Percentiles rank a stretch among this genome's conserved stretches.
These are phyloP conservation scores for Mycogona germanica DNA, from an alignment of 2,888 invertebrate species.

Conservation along the genomic window DNA sequence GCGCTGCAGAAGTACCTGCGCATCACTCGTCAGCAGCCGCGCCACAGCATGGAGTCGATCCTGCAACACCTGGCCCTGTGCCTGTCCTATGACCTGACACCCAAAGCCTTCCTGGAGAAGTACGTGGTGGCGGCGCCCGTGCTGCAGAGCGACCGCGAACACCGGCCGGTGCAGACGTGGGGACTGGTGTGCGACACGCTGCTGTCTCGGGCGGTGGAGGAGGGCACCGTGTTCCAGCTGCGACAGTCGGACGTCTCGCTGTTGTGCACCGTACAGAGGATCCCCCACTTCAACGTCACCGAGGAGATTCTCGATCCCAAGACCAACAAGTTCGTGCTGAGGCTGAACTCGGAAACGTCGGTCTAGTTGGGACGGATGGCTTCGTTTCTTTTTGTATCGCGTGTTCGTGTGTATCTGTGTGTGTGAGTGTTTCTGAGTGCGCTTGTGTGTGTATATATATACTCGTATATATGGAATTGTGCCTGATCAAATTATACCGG, in stretches of 20 bases:
- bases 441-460: no score
- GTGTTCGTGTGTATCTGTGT: no score
- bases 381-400: no score
- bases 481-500: no score
- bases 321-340: slow-evolving; percentile 84
- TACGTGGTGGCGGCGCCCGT: slow-evolving; percentile 79
- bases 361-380: no score
- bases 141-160: slow-evolving; percentile 69
- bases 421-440: no score
- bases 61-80: slow-evolving; percentile 81
- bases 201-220: slow-evolving; percentile 69
- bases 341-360: slow-evolving; percentile 91
- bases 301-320: slow-evolving; percentile 96
- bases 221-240: slow-evolving; percentile 78
- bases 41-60: slow-evolving; percentile 89
- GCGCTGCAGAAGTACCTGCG: slow-evolving; percentile 93
- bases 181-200: slow-evolving; percentile 86
- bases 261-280: slow-evolving; percentile 64
- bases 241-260: slow-evolving; percentile 87
- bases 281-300: slow-evolving; percentile 88
- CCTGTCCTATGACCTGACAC: slow-evolving; percentile 84
- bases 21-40: slow-evolving; percentile 88
- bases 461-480: no score
- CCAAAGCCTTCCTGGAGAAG: slow-evolving; percentile 87
- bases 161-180: slow-evolving; percentile 81